Percentiles rank a stretch among this genome's conserved stretches.
phyloP scores from a whole-genome alignment of 1,140 invertebrate genomes.

The Mizuhopecten yessoensis region DNA sequence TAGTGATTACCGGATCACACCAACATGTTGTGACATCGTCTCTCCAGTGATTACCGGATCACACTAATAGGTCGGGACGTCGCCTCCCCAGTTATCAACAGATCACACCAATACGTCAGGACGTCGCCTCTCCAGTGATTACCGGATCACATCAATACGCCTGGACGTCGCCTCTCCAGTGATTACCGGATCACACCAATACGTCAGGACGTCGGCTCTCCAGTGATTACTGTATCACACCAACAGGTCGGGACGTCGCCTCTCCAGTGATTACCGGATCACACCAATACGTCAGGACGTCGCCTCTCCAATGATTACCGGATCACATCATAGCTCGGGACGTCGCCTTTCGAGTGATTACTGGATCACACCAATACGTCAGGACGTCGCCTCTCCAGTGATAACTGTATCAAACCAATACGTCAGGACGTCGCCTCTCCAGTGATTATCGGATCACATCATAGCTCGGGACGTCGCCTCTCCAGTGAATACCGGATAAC shows the following conservation, averaged over 20 bases:
- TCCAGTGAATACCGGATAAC: too few relatives aligned
- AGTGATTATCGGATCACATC: too few relatives aligned
- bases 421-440: not conserved
- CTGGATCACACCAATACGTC: not conserved
- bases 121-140: too few relatives aligned
- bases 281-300: not conserved
- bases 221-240: not conserved
- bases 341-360: not conserved
- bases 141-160: not conserved
- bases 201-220: not conserved
- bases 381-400: not conserved
- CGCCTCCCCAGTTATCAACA: too few relatives aligned
- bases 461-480: not conserved
- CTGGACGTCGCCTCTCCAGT: not conserved
- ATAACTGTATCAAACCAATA: not conserved
- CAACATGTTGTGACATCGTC: not conserved
- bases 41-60: not conserved
- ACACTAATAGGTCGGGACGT: not conserved
- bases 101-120: too few relatives aligned
- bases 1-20: not conserved
- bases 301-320: not conserved
- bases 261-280: not conserved
- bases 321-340: not conserved
- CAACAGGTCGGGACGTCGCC: not conserved
- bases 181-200: not conserved